phyloP scores from a whole-genome alignment of 1,140 invertebrate species.

The Drusus annulatus region DNA sequence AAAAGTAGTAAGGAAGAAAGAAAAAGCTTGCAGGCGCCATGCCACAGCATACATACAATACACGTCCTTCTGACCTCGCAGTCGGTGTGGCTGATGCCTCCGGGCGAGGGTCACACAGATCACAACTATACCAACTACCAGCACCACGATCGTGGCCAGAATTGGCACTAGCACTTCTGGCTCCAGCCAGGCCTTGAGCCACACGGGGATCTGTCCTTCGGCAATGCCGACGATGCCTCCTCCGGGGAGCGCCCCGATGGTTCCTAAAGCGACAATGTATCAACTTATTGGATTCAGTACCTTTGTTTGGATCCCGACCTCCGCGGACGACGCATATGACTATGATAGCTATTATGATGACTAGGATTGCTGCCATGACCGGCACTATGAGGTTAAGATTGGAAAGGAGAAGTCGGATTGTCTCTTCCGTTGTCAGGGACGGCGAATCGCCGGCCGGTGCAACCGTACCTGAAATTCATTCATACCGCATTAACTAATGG shows the following conservation, averaged over 20 bases:
- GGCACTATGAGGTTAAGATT: constrained; percentile 95
- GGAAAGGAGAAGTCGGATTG: constrained; percentile 85
- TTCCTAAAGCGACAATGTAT: constrained; percentile 73
- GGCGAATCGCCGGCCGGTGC: constrained; percentile 89
- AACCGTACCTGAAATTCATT: constrained; percentile 91
- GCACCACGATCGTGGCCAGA: constrained; percentile 87
- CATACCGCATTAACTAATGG: constrained; percentile 50
- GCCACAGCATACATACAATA: constrained; percentile 76
- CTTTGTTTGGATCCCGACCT: constrained; percentile 87
- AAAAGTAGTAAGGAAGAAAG: constrained; percentile 60
- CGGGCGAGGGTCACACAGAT: constrained; percentile 89
- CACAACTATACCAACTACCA: constrained; percentile 90
- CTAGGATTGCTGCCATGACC: constrained; percentile 90
- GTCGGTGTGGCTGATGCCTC: constrained; percentile 83
- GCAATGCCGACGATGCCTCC: constrained; percentile 71
- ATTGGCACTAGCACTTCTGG: constrained; percentile 89
- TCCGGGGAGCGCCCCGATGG: constrained; percentile 83
- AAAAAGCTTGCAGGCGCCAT: constrained; percentile 63
- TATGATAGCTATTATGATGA: constrained; percentile 93
- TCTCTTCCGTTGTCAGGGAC: constrained; percentile 83
- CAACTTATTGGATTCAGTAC: constrained; percentile 70
- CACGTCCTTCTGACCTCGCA: constrained; percentile 82
- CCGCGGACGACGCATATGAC: constrained; percentile 91
- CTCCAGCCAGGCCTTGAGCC: constrained; percentile 89
- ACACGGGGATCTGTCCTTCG: constrained; percentile 78